Percentiles rank a stretch among this genome's conserved stretches.
phyloP scores from a whole-genome alignment of 1,140 invertebrate species.

The Papilio polytes region DNA sequence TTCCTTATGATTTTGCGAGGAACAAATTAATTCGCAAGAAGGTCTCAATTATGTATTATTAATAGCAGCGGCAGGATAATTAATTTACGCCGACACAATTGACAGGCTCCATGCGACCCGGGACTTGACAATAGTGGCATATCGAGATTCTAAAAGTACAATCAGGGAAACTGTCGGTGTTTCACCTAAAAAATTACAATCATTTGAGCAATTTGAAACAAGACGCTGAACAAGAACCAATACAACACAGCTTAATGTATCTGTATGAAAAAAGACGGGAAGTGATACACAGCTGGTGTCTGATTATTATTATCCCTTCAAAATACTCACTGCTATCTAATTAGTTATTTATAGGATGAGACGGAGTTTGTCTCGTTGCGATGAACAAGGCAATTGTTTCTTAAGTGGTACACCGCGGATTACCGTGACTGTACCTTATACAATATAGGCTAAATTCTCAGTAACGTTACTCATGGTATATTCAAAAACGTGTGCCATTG shows the following conservation, averaged over 20 bases:
- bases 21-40: constrained; percentile 33
- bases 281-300: no score
- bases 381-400: no score
- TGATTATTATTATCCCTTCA: no score
- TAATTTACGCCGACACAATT: constrained; percentile 31
- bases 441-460: neutral
- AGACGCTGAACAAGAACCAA: no score
- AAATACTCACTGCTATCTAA: no score
- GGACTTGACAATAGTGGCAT: neutral
- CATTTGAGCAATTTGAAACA: no score
- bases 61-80: constrained; percentile 24
- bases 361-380: no score
- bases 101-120: constrained; percentile 26
- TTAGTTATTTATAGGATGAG: no score
- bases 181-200: neutral
- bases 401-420: no score
- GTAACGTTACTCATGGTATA: neutral
- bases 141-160: neutral
- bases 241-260: neutral
- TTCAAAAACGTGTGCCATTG: neutral
- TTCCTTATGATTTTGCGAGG: neutral
- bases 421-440: no score
- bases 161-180: no score
- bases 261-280: no score
- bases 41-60: constrained; percentile 32